Percentiles rank a stretch among this genome's conserved stretches.
Evolutionary conservation across 2,888 invertebrate genomes (phyloP).

Genomic region (Eupithecia centaureata): DNA sequence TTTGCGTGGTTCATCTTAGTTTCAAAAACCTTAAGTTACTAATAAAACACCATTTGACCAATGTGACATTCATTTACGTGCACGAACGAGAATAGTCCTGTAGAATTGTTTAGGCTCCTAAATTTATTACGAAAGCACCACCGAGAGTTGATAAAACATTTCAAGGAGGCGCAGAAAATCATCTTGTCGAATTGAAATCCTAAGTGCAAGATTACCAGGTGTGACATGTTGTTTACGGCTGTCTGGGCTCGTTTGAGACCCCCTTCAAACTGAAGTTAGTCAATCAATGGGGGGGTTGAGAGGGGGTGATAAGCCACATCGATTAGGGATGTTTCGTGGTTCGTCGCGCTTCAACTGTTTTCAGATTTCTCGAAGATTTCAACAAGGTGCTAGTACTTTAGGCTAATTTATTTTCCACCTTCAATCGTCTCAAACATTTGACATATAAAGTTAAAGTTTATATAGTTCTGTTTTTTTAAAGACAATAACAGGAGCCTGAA

Average conservation of each 20-base stretch:
- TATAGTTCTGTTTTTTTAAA: not conserved
- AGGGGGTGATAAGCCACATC: constrained; percentile 48
- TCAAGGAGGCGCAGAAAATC: constrained; percentile 20
- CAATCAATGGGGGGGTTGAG: constrained; percentile 50
- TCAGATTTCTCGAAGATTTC: constrained; percentile 27
- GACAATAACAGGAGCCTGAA: not conserved
- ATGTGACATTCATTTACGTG: too few species aligned
- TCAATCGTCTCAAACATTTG: too few species aligned
- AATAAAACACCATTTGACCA: too few species aligned
- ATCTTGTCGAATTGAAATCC: constrained; percentile 30
- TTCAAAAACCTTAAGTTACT: too few species aligned
- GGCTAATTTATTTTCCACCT: not conserved
- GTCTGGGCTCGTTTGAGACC: constrained; percentile 73
- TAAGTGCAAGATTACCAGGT: constrained; percentile 41
- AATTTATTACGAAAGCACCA: not conserved
- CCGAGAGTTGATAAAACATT: constrained; percentile 25
- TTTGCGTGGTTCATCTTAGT: not conserved
- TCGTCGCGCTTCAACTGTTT: constrained; percentile 26
- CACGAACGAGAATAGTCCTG: too few species aligned
- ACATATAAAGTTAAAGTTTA: not conserved
- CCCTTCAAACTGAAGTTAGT: constrained; percentile 47
- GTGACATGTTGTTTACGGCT: constrained; percentile 74
- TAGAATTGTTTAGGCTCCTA: not conserved
- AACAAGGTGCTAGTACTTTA: not conserved
- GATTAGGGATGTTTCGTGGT: constrained; percentile 31